Base-by-base conservation (phyloP, 2,113 vertebrate species). In the Polyodon spathula region DNA sequence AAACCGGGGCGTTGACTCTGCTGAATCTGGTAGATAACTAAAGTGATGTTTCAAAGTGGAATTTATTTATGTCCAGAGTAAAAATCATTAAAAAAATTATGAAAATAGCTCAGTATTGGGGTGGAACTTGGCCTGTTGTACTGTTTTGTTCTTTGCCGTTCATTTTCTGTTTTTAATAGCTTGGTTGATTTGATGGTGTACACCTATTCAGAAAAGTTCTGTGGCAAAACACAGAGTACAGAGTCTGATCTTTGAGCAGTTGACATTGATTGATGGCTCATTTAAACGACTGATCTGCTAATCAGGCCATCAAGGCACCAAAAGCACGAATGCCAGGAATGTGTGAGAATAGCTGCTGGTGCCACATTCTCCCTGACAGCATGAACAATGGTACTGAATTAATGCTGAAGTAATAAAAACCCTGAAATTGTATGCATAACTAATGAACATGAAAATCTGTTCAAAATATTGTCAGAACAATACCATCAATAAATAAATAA, bases 181-280 rank as follows among this genome's bases (percentile, higher is more conserved):
- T 40, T 2, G 10, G 10, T 8, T 41, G 48, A 10, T 46, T 54
- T 39, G 41, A 39, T 16, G 41, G n/a, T 38, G 40, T 1, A 27
- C 15, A 12, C 37, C 54, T 40, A 54, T 54, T 43, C 63, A 65
- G 37, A 60, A 42, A 46, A 6, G 58, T 59, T 40, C 56, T 40
- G 42, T 40, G 41, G 41, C 9, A 6, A 8, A 11, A 16, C 15
- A 37, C 50, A 15, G 73, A 73, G 66, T n/a, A 48, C 37, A 40
- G 54, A 74, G 55, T 65, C 63, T 60, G 54, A 1, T 17, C 53
- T 42, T 66, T 16, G 68, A 64, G 17, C 8, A 59, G 14, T 6
- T 69, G 54, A 10, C 42, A 41, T 4, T 74, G 68, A 79, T 52
- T 66, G 64, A 77, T 64, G 61, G 42, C 56, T 69, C 27, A 67